phyloP scores from a whole-genome alignment of 2,113 vertebrate genomes.

The Otis tarda region DNA sequence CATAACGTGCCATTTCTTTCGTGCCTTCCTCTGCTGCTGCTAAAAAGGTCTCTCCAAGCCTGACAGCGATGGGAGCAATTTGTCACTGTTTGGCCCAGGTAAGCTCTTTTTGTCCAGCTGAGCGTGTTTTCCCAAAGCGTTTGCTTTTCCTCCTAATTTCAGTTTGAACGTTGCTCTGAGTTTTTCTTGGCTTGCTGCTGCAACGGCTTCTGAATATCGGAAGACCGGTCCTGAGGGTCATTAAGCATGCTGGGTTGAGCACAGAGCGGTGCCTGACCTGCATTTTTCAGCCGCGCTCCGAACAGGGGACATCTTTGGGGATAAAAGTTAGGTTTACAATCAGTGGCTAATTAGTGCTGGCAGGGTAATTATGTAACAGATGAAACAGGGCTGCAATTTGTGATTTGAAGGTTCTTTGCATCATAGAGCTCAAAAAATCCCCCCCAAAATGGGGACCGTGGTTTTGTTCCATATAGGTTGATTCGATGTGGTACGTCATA shows the following conservation, averaged over 20 bases:
- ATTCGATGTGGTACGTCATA: accelerated
- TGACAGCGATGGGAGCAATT: neutral
- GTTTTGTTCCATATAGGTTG: neutral
- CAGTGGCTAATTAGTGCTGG: conserved; percentile 53
- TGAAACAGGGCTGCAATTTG: neutral
- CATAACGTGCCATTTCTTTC: neutral
- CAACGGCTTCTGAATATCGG: neutral
- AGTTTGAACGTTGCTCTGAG: neutral
- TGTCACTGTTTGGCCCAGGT: neutral
- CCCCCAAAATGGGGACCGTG: neutral
- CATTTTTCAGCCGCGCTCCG: neutral
- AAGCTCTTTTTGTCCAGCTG: neutral
- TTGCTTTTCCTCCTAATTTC: conserved; percentile 25
- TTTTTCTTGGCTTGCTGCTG: neutral
- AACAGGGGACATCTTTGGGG: neutral
- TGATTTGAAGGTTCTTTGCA: neutral
- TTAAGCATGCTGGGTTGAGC: neutral
- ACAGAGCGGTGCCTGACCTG: neutral
- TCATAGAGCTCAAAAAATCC: neutral
- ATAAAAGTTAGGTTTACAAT: conserved; percentile 26
- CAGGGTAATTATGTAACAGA: conserved; percentile 55
- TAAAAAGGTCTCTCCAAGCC: neutral
- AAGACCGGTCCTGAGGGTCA: neutral
- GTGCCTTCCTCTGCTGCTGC: neutral
- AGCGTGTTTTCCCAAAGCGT: neutral